Evolutionary conservation across 2,797 vertebrate species (phyloP).

Genomic region (Oreortyx pictus): DNA sequence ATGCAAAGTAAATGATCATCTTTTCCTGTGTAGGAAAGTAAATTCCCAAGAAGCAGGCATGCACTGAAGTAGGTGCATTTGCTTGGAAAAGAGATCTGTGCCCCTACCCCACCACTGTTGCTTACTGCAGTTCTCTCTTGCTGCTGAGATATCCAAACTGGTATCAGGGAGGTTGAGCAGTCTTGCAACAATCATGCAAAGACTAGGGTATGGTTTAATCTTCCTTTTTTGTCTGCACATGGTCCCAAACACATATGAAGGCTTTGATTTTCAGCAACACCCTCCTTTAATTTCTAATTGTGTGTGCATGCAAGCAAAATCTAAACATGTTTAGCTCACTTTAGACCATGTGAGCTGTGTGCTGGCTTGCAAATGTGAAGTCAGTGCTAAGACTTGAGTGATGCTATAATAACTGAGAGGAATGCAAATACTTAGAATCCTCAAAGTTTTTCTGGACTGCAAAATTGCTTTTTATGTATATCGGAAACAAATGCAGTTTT

Average conservation of each 20-base stretch:
- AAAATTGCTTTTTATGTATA: background rate
- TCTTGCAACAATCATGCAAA: background rate
- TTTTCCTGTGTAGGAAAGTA: background rate
- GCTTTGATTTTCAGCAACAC: background rate
- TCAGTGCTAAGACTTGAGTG: background rate
- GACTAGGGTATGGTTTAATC: background rate
- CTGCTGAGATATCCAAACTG: background rate
- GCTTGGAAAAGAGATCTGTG: background rate
- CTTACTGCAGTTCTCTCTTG: rapidly evolving
- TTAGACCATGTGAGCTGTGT: too few species aligned
- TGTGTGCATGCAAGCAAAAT: rapidly evolving
- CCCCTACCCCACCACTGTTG: rapidly evolving
- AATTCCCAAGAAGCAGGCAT: background rate
- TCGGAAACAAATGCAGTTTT: background rate
- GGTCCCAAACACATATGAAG: background rate
- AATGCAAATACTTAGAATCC: background rate
- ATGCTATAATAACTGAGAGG: background rate
- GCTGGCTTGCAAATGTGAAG: too few species aligned
- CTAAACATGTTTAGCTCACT: too few species aligned
- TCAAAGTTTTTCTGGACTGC: background rate
- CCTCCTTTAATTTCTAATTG: background rate
- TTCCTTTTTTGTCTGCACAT: background rate
- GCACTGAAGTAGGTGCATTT: rapidly evolving
- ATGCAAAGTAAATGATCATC: background rate
- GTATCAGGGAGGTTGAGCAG: rapidly evolving